A percentile compares a stretch with the other conserved stretches of the same genome.
phyloP scores from a whole-genome alignment of 2,888 invertebrate species.

The Spodoptera picta region DNA sequence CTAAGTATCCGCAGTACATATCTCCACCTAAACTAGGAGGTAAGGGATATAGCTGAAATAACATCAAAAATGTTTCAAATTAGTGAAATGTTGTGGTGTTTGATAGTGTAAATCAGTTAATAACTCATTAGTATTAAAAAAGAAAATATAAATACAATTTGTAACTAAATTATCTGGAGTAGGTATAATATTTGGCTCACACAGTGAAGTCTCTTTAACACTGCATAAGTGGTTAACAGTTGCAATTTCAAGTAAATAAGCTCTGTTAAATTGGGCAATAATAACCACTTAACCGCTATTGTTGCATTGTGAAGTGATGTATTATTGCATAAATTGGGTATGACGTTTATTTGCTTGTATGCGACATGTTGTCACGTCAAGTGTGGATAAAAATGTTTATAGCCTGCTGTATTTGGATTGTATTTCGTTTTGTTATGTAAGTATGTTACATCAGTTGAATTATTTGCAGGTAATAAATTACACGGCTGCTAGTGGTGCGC shows the following conservation, averaged over 20 bases:
- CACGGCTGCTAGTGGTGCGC: conserved; percentile 81
- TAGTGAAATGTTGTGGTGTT: too few species aligned
- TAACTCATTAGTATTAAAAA: too few species aligned
- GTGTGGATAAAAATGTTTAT: neutral
- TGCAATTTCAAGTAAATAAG: conserved; percentile 15
- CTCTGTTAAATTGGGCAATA: conserved; percentile 20
- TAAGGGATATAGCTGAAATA: too few species aligned
- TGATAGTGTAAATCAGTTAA: too few species aligned
- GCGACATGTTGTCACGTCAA: neutral
- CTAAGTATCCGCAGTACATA: too few species aligned
- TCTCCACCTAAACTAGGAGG: too few species aligned
- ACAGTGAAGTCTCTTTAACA: conserved; percentile 1
- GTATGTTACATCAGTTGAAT: conserved; percentile 1
- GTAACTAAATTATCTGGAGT: too few species aligned
- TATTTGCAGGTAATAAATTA: conserved; percentile 80
- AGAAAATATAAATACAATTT: too few species aligned
- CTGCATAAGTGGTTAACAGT: conserved; percentile 1
- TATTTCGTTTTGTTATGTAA: neutral
- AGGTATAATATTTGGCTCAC: too few species aligned
- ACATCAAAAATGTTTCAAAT: too few species aligned
- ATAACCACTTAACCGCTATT: conserved; percentile 6
- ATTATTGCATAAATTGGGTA: conserved; percentile 6
- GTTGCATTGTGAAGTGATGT: conserved; percentile 29
- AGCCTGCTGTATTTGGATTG: neutral
- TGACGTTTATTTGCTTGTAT: conserved; percentile 7